Base-by-base conservation (phyloP, 2,797 vertebrate genomes). In the Darevskia nairensis region DNA sequence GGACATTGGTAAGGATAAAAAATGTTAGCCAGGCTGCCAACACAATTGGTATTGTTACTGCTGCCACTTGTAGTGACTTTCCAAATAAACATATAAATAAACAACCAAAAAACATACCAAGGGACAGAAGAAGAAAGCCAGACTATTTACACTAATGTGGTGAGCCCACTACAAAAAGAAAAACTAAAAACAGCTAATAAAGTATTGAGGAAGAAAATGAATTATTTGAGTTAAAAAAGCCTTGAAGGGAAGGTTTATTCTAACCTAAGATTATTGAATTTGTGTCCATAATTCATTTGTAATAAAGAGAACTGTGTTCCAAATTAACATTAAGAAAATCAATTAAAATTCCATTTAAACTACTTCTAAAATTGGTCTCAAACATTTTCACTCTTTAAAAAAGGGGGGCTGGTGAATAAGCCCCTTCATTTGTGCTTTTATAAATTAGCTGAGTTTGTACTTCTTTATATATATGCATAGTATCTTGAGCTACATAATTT, bases 251-350 rank as follows among this genome's bases (percentile, higher is more conserved):
- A 80, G 25, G 10, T 29, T 46, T 46, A 9, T 88, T 71, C 32
- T 77, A 59, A 15, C 77, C 64, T 15, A 93, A 95, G 84, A 95
- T 87, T 93, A 91, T 95, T 96, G 95, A 95, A 94, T 95, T 94
- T 95, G 77, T 74, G 32, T 81, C 77, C 41, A 71, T 83, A 82
- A 90, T 84, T 85, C 41, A 88, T 88, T 80, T 88, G 64, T 44
- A 74, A 39, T 76, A 87, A 87, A 81, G 59, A 27, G 77, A 90
- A 50, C 80, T 80, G 11, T 50, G 74, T 27, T 87, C 44, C 35
- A 89, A 90, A 88, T 83, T 83, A 83, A 19, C 61, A 80, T 74
- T 79, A 64, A 69, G 75, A 86, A 75, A 85, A 39, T 79, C 66
- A 88, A 88, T 82, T 86, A 91, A 79, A 87, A 88, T 74, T 77